These are phyloP conservation scores for Deilephila elpenor DNA, from an alignment of 2,888 invertebrate species.

Conservation along the genomic window DNA sequence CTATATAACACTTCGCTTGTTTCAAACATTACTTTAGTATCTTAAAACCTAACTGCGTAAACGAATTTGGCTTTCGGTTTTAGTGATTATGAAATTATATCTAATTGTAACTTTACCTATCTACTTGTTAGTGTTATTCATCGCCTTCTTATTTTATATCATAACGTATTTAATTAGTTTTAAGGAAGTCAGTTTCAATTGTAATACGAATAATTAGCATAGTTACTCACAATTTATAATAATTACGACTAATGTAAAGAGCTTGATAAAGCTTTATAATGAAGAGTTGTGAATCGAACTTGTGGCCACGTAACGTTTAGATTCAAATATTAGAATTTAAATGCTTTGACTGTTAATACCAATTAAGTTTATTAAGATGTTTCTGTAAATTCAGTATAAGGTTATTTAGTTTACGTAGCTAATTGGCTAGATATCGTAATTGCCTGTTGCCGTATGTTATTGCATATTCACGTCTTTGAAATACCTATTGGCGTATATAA, in stretches of 20 bases:
- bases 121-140: slow-evolving; percentile 63
- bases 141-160: slow-evolving; percentile 63
- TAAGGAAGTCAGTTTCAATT: slow-evolving; percentile 63
- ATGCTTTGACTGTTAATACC: slow-evolving; percentile 70
- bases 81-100: slow-evolving; percentile 51
- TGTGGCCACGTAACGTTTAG: slow-evolving; percentile 79
- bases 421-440: slow-evolving; percentile 26
- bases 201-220: slow-evolving; percentile 61
- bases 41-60: slow-evolving; percentile 55
- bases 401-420: slow-evolving; percentile 28
- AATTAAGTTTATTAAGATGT: slow-evolving; percentile 52
- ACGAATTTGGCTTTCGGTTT: slow-evolving; percentile 60
- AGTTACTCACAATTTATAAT: slow-evolving; percentile 59
- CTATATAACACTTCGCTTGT: slow-evolving; percentile 79
- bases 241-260: slow-evolving; percentile 79
- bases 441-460: slow-evolving; percentile 21
- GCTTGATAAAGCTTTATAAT: slow-evolving; percentile 83
- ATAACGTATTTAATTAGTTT: slow-evolving; percentile 45
- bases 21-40: slow-evolving; percentile 58
- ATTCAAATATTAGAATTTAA: slow-evolving; percentile 67
- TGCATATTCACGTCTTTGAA: background rate
- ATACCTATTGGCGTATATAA: slow-evolving; percentile 8
- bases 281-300: slow-evolving; percentile 84
- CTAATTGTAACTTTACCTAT: slow-evolving; percentile 52
- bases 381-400: slow-evolving; percentile 28